Conservation (phyloP, 2,797 vertebrate species). For the Sandelia bainsii region DNA sequence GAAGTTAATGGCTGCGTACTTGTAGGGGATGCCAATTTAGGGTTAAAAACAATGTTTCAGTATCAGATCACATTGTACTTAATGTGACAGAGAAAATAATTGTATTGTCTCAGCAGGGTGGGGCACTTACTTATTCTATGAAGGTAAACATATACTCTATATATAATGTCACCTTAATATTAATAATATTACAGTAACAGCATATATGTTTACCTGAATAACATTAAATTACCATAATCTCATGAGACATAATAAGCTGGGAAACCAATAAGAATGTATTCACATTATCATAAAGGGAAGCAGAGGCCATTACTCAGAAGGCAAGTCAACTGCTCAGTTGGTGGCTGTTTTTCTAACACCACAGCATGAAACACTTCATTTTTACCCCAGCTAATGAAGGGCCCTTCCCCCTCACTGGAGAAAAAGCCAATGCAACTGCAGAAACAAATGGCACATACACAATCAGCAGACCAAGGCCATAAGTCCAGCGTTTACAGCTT, state of each 20-base stretch:
- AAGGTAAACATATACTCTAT: neutral
- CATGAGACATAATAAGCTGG: neutral
- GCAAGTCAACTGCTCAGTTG: conserved; percentile 16
- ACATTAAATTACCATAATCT: neutral
- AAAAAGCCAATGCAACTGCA: conserved; percentile 34
- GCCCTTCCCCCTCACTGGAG: neutral
- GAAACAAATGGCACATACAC: conserved; percentile 29
- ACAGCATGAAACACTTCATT: conserved; percentile 21
- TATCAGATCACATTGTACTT: neutral
- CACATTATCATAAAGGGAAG: conserved; percentile 1
- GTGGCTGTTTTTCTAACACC: conserved; percentile 30
- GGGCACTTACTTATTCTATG: neutral
- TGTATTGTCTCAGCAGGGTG: conserved; percentile 22
- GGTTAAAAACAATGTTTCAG: neutral
- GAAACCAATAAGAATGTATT: neutral
- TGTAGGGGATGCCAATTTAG: neutral
- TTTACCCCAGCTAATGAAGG: conserved; percentile 2
- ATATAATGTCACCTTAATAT: no score
- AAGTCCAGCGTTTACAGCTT: conserved; percentile 22
- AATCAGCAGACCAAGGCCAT: conserved; percentile 30
- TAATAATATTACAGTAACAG: no score
- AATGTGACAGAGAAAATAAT: neutral
- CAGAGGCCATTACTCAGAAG: conserved; percentile 21
- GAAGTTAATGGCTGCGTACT: no score
- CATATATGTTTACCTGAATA: neutral